These are phyloP conservation scores for Schizaphis graminum DNA, from an alignment of 2,888 invertebrate genomes.

Conservation along the genomic window DNA sequence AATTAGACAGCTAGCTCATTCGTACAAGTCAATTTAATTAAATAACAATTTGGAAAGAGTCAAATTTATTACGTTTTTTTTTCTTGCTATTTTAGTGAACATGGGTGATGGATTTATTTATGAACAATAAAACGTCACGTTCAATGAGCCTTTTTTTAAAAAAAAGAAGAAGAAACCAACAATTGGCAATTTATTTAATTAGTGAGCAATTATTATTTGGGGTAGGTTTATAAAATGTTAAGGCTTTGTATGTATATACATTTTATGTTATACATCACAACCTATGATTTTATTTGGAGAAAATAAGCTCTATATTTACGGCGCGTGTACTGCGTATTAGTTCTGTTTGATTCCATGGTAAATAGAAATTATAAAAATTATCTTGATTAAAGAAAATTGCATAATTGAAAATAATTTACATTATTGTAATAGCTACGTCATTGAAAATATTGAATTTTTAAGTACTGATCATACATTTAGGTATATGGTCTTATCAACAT, in stretches of 20 bases:
- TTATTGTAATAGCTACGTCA: not conserved
- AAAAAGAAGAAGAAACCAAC: not conserved
- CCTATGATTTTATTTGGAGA: not conserved
- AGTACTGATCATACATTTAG: not conserved
- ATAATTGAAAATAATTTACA: not conserved
- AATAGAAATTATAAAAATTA: not conserved
- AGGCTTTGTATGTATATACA: not conserved
- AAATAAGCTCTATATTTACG: not conserved
- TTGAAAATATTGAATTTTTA: not conserved
- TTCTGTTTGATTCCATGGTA: not conserved
- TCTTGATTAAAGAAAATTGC: not conserved
- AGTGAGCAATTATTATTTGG: not conserved
- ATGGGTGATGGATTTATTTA: not conserved
- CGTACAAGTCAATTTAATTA: slow-evolving; percentile 15
- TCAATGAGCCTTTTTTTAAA: not conserved
- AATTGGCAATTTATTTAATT: not conserved
- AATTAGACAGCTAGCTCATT: slow-evolving; percentile 1
- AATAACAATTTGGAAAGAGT: slow-evolving; percentile 18
- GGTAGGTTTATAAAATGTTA: not conserved
- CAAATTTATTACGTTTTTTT: slow-evolving; percentile 29
- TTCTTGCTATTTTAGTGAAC: not conserved
- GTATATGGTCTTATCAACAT: not conserved
- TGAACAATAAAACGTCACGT: not conserved
- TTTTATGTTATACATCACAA: not conserved
- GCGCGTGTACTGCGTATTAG: not conserved